These are phyloP conservation scores for Ptychadena robeensis DNA, from an alignment of 2,797 vertebrate genomes.

Conservation along the genomic window DNA sequence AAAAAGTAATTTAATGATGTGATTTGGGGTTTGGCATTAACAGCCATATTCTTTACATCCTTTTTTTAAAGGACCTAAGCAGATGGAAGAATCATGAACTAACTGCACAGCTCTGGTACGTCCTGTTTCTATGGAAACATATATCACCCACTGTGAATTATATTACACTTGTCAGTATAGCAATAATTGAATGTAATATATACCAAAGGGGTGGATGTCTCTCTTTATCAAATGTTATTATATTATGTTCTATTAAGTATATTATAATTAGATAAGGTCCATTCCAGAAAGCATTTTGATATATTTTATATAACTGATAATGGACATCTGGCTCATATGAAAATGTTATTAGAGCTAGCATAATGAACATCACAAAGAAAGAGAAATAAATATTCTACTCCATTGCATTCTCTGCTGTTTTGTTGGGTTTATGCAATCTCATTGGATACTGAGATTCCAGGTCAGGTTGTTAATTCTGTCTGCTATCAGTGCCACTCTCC, in stretches of 20 bases:
- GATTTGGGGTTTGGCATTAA: background rate
- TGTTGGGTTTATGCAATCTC: background rate
- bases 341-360: background rate
- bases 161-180: conserved; percentile 7
- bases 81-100: background rate
- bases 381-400: background rate
- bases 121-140: background rate
- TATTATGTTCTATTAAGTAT: background rate
- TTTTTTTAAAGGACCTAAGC: background rate
- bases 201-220: background rate
- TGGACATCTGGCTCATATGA: background rate
- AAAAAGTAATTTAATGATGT: too few relatives aligned
- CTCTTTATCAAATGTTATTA: background rate
- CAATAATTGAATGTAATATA: background rate
- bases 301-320: background rate
- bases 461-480: too few relatives aligned
- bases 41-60: background rate
- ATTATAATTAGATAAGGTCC: background rate
- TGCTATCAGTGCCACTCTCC: too few relatives aligned
- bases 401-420: background rate
- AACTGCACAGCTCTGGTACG: background rate
- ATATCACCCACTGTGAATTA: background rate
- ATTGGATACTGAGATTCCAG: too few relatives aligned
- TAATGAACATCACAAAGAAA: background rate
- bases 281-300: background rate